phyloP scores from a whole-genome alignment of 2,113 vertebrate genomes.

The Perca flavescens region DNA sequence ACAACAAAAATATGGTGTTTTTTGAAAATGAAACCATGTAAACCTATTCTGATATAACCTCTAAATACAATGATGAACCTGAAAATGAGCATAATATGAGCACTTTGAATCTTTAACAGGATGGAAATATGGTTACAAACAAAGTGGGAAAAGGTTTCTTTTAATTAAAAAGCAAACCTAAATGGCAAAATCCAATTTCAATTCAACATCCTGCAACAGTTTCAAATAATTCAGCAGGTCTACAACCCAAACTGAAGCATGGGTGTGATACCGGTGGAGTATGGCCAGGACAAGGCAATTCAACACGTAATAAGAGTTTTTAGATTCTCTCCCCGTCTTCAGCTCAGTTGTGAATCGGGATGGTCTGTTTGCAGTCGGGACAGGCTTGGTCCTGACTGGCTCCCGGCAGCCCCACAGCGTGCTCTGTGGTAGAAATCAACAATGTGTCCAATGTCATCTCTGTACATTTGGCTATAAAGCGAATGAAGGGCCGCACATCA shows the following conservation, averaged over 20 bases:
- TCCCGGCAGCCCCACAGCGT: conserved; percentile 91
- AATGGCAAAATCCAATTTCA: background rate
- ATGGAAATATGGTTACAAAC: background rate
- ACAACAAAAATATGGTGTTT: too few species aligned
- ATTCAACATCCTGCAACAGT: conserved; percentile 12
- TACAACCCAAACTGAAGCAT: background rate
- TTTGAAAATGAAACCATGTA: too few species aligned
- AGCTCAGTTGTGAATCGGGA: conserved; percentile 86
- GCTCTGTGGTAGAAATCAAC: conserved; percentile 93
- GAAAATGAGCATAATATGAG: too few species aligned
- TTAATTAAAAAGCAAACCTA: background rate
- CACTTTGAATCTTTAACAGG: too few species aligned
- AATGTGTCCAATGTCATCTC: conserved; percentile 95
- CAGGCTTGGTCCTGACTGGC: conserved; percentile 78
- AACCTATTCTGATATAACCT: too few species aligned
- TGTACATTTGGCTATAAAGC: conserved; percentile 95
- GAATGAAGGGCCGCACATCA: conserved; percentile 95
- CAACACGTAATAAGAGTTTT: background rate
- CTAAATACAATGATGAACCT: too few species aligned
- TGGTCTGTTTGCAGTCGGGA: conserved; percentile 88
- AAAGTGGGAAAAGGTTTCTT: background rate
- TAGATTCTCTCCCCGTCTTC: background rate
- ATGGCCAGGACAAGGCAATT: background rate
- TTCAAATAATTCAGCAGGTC: conserved; percentile 7
- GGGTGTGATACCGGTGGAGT: background rate